A percentile compares a stretch with the other conserved stretches of the same genome.
phyloP scores from a whole-genome alignment of 2,888 invertebrate species.

The Pristionchus arcanus region DNA sequence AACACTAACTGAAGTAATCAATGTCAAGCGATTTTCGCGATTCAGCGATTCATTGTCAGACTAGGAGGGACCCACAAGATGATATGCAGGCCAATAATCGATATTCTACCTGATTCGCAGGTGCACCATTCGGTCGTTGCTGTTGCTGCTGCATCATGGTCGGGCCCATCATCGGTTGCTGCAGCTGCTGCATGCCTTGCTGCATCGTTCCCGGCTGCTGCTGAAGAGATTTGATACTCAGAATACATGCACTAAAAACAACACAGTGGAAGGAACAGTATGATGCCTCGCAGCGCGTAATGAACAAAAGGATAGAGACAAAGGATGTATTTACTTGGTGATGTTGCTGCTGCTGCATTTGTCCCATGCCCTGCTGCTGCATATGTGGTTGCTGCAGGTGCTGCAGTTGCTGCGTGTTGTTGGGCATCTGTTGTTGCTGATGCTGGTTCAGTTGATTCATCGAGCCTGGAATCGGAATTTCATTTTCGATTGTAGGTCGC shows the following conservation, averaged over 20 bases:
- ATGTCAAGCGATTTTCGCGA: too few species aligned
- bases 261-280: too few species aligned
- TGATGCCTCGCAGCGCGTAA: too few species aligned
- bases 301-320: too few species aligned
- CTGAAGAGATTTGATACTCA: too few species aligned
- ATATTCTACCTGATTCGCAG: background rate
- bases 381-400: background rate
- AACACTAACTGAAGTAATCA: too few species aligned
- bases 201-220: background rate
- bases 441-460: slow-evolving; percentile 31
- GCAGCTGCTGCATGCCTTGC: slow-evolving; percentile 11
- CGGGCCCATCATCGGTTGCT: background rate
- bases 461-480: background rate
- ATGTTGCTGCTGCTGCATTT: slow-evolving; percentile 55
- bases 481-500: background rate
- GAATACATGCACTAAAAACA: too few species aligned
- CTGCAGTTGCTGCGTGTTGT: slow-evolving; percentile 26
- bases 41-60: too few species aligned
- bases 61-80: too few species aligned
- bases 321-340: too few species aligned
- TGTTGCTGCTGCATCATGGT: background rate
- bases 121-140: slow-evolving; percentile 46
- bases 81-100: background rate
- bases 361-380: slow-evolving; percentile 37
- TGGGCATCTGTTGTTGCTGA: slow-evolving; percentile 47